Conservation (phyloP, 2,113 vertebrate genomes). For the Stercorarius parasiticus region DNA sequence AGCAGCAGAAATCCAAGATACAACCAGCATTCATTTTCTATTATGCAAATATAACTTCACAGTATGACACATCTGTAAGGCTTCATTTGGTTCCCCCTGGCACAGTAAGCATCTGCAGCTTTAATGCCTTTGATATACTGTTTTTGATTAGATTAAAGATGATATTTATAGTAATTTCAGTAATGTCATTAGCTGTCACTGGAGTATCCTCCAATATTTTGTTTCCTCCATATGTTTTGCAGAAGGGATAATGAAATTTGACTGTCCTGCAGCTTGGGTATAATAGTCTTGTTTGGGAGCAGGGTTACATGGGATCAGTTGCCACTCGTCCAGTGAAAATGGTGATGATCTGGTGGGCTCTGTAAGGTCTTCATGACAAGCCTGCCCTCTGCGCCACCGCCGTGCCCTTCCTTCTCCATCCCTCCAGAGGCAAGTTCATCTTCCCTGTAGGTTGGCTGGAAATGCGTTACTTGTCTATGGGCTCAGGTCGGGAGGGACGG, state of each 20-base stretch:
- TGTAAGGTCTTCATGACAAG: not conserved
- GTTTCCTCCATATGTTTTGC: slow-evolving; percentile 47
- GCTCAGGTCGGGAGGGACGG: not conserved
- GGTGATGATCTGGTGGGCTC: not conserved
- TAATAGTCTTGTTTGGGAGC: slow-evolving; percentile 8
- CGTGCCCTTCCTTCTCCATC: not conserved
- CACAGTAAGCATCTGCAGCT: slow-evolving; percentile 55
- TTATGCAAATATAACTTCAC: slow-evolving; percentile 72
- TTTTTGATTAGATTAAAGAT: slow-evolving; percentile 59
- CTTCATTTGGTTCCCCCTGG: slow-evolving; percentile 54
- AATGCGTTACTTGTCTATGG: not conserved
- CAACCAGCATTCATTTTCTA: slow-evolving; percentile 68
- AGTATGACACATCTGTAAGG: slow-evolving; percentile 67
- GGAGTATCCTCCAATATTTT: slow-evolving; percentile 58
- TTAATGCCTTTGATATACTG: slow-evolving; percentile 62
- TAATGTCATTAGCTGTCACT: slow-evolving; percentile 63
- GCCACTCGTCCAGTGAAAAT: not conserved
- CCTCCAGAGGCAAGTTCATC: not conserved
- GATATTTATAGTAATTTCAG: slow-evolving; percentile 60
- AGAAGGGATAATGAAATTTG: slow-evolving; percentile 59
- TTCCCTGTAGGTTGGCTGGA: not conserved
- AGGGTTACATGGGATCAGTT: not conserved
- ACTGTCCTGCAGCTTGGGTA: slow-evolving; percentile 28
- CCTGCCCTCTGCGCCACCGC: fast-evolving
- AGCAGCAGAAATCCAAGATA: slow-evolving; percentile 60